Percentiles rank a stretch among this genome's conserved stretches.
phyloP scores from a whole-genome alignment of 2,113 vertebrate genomes.

The cat (Felis catus) region F.catus_Fca126_mat1.0 CM031419.1:23072501-23073000 shows the following conservation, averaged over 20 bases:
- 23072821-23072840: background rate
- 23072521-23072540: rapidly evolving
- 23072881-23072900: background rate
- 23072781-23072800: background rate
- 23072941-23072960: background rate
- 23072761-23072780: background rate
- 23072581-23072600: background rate
- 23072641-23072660: background rate
- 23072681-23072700: background rate
- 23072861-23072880: background rate
- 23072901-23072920: rapidly evolving
- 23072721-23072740: too few species aligned
- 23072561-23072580: background rate
- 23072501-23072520: rapidly evolving
- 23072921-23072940: background rate
- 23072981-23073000: background rate
- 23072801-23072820: background rate
- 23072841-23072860: rapidly evolving
- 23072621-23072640: background rate
- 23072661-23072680: background rate
- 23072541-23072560: rapidly evolving
- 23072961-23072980: background rate
- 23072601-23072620: background rate
- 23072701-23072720: too few species aligned
- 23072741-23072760: too few species aligned